Evolutionary conservation across 2,797 vertebrate genomes (phyloP).

Genomic region (Sarcoramphus papa): DNA sequence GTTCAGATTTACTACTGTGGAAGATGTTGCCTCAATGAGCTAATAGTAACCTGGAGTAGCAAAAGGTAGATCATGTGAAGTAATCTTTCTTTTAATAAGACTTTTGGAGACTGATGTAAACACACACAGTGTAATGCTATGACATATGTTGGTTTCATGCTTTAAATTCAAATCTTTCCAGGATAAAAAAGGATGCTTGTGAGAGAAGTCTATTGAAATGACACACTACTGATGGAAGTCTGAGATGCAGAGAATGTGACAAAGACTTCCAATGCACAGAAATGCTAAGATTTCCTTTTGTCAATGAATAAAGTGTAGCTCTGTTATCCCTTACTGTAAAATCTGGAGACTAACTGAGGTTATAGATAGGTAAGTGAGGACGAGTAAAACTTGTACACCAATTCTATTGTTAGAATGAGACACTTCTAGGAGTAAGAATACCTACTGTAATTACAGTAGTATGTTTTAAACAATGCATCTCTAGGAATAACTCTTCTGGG

Average conservation of each 20-base stretch:
- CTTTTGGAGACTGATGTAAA: background rate
- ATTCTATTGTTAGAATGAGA: background rate
- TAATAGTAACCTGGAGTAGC: background rate
- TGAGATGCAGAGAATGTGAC: background rate
- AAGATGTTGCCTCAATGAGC: background rate
- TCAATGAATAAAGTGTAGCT: background rate
- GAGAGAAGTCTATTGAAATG: background rate
- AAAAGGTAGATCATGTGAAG: background rate
- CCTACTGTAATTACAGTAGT: background rate
- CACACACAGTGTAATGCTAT: background rate
- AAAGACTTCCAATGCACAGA: background rate
- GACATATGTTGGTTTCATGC: background rate
- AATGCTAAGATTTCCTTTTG: background rate
- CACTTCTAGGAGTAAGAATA: background rate
- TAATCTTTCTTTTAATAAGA: background rate
- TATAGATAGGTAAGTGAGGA: background rate
- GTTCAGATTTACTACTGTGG: background rate
- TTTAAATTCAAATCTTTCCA: background rate
- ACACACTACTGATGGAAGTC: background rate
- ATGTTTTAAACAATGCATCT: background rate
- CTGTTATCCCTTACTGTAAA: background rate
- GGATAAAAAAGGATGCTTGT: background rate
- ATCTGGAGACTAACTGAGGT: background rate
- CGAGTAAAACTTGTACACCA: background rate
- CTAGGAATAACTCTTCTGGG: background rate